These are phyloP conservation scores for Catocala sponsa DNA, from an alignment of 2,888 invertebrate genomes.

Conservation along the genomic window DNA sequence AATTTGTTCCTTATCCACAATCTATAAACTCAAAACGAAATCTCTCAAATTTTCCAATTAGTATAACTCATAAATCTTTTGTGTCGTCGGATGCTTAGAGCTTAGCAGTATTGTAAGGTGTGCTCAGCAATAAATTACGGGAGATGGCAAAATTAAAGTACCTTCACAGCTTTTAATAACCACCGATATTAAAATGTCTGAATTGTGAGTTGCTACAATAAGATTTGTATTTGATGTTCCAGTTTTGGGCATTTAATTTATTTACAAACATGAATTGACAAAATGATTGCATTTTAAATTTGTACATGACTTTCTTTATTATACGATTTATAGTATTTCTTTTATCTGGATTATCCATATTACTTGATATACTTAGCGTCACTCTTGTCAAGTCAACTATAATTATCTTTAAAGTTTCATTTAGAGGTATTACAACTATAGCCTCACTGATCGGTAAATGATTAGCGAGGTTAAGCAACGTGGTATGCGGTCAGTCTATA, in stretches of 20 bases:
- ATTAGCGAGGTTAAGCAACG: too few species aligned
- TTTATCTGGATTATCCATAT: too few species aligned
- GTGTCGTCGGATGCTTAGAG: conserved; percentile 18
- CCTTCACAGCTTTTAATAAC: conserved; percentile 27
- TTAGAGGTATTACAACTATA: too few species aligned
- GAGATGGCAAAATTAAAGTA: conserved; percentile 41
- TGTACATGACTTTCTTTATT: too few species aligned
- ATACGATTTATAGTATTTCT: too few species aligned
- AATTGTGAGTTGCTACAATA: conserved; percentile 21
- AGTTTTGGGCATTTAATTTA: neutral
- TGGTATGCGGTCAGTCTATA: too few species aligned
- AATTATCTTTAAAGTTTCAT: too few species aligned
- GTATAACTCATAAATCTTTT: conserved; percentile 33
- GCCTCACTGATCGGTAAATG: too few species aligned
- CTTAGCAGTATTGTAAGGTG: conserved; percentile 29
- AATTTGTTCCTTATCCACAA: too few species aligned
- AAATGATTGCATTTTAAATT: too few species aligned
- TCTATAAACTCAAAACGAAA: conserved; percentile 4
- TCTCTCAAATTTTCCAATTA: conserved; percentile 24
- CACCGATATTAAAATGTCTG: conserved; percentile 38
- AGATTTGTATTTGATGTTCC: conserved; percentile 22
- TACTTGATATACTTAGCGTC: too few species aligned
- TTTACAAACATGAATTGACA: neutral
- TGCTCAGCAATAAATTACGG: conserved; percentile 40
- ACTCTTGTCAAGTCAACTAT: too few species aligned